Conservation (phyloP, 2,797 vertebrate species). For the Halcyon smyrnensis region DNA sequence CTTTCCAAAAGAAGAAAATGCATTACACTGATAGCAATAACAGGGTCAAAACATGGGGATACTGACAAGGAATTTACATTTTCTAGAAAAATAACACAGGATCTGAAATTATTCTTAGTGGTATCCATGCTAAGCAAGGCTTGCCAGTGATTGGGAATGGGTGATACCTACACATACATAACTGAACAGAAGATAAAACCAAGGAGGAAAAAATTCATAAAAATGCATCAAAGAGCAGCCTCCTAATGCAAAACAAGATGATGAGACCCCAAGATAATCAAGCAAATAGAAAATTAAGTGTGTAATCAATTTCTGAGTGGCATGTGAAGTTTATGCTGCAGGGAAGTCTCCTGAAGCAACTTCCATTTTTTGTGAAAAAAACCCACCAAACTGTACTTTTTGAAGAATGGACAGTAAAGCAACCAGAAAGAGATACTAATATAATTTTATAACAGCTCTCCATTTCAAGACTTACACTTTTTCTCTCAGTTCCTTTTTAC, state of each 20-base stretch:
- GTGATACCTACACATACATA: not conserved
- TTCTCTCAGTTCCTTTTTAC: not conserved
- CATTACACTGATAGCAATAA: slow-evolving; percentile 29
- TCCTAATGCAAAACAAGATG: not conserved
- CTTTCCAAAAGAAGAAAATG: slow-evolving; percentile 61
- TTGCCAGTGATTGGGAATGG: not conserved
- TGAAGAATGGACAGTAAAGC: not conserved
- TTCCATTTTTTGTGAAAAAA: not conserved
- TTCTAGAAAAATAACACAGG: not conserved
- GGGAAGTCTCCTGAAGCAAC: not conserved
- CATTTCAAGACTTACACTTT: not conserved
- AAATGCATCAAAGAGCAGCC: not conserved
- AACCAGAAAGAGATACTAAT: not conserved
- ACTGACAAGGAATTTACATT: not conserved
- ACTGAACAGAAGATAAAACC: not conserved
- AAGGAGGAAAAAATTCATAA: not conserved
- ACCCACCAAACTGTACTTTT: not conserved
- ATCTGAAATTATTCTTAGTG: not conserved
- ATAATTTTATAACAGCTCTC: not conserved
- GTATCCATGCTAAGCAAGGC: not conserved
- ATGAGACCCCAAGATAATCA: not conserved
- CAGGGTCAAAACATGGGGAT: not conserved
- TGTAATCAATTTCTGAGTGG: not conserved
- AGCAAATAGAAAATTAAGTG: not conserved
- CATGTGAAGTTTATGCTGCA: not conserved